Evolutionary conservation across 2,888 invertebrate species (phyloP).

Genomic region (Rotaria socialis): DNA sequence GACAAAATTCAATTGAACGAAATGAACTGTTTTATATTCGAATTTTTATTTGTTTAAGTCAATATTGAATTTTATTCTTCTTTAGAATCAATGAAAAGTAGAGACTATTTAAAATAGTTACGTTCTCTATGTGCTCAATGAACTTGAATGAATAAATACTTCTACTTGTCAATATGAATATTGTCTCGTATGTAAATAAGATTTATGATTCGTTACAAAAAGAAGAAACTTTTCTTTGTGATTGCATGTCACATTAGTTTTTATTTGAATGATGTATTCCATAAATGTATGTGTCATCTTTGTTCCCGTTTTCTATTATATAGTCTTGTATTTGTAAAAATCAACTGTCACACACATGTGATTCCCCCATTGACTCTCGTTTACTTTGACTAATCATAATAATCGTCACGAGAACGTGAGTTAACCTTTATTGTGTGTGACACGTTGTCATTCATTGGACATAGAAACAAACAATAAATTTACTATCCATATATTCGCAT

Average conservation of each 20-base stretch:
- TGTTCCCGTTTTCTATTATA: neutral
- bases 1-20: neutral
- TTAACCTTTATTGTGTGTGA: conserved; percentile 12
- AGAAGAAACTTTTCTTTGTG: neutral
- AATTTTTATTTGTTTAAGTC: neutral
- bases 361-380: neutral
- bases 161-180: conserved; percentile 18
- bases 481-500: neutral
- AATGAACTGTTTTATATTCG: neutral
- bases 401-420: neutral
- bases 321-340: conserved; percentile 19
- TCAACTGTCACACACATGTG: conserved; percentile 8
- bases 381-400: neutral
- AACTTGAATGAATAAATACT: conserved; percentile 23
- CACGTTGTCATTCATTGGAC: neutral
- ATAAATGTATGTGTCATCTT: conserved; percentile 4
- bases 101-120: neutral
- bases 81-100: neutral
- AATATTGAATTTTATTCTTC: conserved; percentile 4
- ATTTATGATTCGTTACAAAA: neutral
- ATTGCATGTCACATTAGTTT: neutral
- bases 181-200: conserved; percentile 18
- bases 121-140: neutral
- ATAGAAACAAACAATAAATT: conserved; percentile 1
- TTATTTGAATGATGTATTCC: conserved; percentile 7